Evolutionary conservation across 2,888 invertebrate genomes (phyloP).

Genomic region (Callyntrura sp.): DNA sequence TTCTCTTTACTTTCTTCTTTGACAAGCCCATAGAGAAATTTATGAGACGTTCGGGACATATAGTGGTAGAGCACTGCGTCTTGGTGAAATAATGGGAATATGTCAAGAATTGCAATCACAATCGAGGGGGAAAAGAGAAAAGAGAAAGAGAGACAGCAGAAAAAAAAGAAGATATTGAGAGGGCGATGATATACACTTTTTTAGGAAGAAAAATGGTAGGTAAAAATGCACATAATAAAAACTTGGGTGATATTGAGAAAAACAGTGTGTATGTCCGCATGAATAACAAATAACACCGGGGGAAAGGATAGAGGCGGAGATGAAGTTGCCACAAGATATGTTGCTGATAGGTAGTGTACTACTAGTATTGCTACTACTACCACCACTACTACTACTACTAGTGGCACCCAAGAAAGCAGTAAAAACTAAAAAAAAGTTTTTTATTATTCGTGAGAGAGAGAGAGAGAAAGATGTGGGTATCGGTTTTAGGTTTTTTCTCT

Average conservation of each 20-base stretch:
- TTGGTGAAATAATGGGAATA: constrained; percentile 40
- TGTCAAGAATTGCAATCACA: constrained; percentile 51
- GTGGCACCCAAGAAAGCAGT: not conserved
- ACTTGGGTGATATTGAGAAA: too few species aligned
- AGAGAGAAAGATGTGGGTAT: not conserved
- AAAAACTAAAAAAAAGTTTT: not conserved
- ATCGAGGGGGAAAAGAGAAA: not conserved
- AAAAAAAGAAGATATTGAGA: not conserved
- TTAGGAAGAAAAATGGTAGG: not conserved
- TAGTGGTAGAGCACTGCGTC: not conserved
- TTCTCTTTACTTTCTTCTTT: constrained; percentile 3
- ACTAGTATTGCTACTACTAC: not conserved
- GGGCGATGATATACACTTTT: constrained; percentile 27
- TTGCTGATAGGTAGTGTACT: not conserved
- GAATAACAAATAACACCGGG: constrained; percentile 25
- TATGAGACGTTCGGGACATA: constrained; percentile 61
- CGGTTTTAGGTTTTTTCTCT: not conserved
- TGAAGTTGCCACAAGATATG: constrained; percentile 5
- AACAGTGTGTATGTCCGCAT: not conserved
- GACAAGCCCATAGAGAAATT: constrained; percentile 64
- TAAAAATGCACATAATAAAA: constrained; percentile 35
- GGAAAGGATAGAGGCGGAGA: not conserved
- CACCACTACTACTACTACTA: not conserved
- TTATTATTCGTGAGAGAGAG: constrained; percentile 23
- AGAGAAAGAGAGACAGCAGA: not conserved